These are phyloP conservation scores for Meriones unguiculatus DNA, from an alignment of 2,113 vertebrate species.

Conservation along the genomic window DNA sequence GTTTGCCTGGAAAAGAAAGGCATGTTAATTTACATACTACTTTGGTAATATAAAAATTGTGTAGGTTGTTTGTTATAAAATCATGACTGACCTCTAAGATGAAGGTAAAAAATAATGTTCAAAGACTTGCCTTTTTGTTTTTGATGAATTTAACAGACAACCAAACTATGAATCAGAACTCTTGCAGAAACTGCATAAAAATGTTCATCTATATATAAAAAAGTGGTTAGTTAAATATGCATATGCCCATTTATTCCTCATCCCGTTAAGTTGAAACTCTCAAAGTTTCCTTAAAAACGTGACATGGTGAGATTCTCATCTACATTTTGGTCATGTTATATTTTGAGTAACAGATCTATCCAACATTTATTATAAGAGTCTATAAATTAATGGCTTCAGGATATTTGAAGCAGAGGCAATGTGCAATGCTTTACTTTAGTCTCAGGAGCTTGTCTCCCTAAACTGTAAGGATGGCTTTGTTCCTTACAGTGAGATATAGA, in stretches of 20 bases:
- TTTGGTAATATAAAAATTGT: slow-evolving; percentile 16
- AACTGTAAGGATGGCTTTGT: neutral
- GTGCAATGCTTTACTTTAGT: neutral
- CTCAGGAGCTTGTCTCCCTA: neutral
- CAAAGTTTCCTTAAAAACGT: neutral
- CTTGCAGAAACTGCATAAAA: neutral
- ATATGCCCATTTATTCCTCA: neutral
- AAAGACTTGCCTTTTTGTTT: neutral
- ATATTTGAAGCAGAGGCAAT: neutral
- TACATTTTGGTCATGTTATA: neutral
- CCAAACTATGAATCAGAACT: neutral
- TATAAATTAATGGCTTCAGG: neutral
- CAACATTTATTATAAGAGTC: neutral
- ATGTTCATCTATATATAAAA: neutral
- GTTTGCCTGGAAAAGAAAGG: neutral
- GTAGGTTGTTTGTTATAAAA: neutral
- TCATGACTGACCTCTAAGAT: neutral
- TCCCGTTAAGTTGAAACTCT: neutral
- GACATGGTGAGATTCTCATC: neutral
- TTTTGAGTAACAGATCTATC: neutral
- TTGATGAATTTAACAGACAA: neutral
- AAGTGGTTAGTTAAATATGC: neutral
- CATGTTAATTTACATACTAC: neutral
- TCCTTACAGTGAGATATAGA: neutral
- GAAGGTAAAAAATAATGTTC: neutral